Evolutionary conservation across 92 coral and sea anemone genomes (phyloP).

Genomic region (Parazoanthus swiftii): DNA sequence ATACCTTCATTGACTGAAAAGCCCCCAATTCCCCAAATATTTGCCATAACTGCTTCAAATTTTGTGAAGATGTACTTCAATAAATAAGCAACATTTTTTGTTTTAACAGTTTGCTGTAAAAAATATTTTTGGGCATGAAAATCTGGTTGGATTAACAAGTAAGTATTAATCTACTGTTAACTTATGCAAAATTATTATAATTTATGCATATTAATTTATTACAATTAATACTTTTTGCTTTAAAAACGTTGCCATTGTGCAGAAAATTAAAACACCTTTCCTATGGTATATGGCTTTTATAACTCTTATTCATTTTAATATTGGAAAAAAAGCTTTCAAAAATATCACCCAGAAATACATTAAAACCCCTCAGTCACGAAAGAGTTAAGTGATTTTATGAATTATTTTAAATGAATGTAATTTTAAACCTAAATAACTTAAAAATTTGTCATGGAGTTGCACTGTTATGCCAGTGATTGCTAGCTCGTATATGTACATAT

Average conservation of each 20-base stretch:
- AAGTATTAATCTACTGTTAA: neutral
- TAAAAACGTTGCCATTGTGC: neutral
- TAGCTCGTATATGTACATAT: no score
- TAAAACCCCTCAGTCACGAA: neutral
- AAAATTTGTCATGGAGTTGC: no score
- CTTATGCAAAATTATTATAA: constrained; percentile 6
- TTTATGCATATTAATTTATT: neutral
- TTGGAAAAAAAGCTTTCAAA: constrained; percentile 8
- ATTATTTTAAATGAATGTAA: no score
- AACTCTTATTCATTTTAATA: neutral
- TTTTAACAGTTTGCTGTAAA: neutral
- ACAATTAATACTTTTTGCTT: neutral
- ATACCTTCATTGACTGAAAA: constrained; percentile 17
- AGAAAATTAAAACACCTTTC: neutral
- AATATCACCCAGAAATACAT: neutral
- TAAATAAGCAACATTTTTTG: constrained; percentile 10
- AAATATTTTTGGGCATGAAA: neutral
- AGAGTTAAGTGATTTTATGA: neutral
- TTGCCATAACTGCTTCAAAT: constrained; percentile 5
- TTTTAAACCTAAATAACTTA: no score
- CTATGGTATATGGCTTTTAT: constrained; percentile 13
- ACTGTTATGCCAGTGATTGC: no score
- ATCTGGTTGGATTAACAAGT: neutral
- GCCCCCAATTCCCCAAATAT: neutral
- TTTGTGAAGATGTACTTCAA: constrained; percentile 21